Evolutionary conservation across 2,888 invertebrate genomes (phyloP).

Genomic region (Cantharis rufa): DNA sequence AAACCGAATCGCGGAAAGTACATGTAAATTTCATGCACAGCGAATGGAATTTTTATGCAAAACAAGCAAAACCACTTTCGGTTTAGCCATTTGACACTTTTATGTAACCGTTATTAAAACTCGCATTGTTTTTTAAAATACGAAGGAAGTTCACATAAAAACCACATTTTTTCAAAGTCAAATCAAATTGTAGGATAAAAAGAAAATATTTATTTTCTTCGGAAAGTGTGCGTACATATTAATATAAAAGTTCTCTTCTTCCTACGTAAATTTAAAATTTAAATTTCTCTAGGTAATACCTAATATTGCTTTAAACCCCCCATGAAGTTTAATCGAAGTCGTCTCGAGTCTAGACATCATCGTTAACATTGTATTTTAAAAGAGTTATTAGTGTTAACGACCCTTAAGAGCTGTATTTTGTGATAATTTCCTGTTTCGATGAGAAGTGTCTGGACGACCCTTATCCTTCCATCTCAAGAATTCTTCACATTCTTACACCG

Average conservation of each 20-base stretch:
- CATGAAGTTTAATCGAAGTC: not conserved
- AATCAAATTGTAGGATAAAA: not conserved
- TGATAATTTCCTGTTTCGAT: not conserved
- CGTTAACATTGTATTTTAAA: not conserved
- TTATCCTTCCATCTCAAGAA: not conserved
- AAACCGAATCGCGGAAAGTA: not conserved
- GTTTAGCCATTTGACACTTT: not conserved
- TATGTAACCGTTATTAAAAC: not conserved
- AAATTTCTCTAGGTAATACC: not conserved
- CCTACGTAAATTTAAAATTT: not conserved
- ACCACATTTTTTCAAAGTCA: not conserved
- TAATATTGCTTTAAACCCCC: not conserved
- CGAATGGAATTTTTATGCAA: not conserved
- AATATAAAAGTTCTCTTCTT: not conserved
- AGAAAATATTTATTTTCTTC: not conserved
- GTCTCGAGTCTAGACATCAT: not conserved
- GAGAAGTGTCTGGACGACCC: not conserved
- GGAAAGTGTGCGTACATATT: not conserved
- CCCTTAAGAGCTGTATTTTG: not conserved
- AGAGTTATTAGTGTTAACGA: not conserved
- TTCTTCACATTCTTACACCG: not conserved
- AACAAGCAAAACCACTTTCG: not conserved
- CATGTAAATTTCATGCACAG: not conserved
- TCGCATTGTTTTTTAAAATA: not conserved
- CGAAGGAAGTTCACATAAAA: not conserved